phyloP scores from a whole-genome alignment of 2,888 invertebrate species.

The Allolobophora icterica region DNA sequence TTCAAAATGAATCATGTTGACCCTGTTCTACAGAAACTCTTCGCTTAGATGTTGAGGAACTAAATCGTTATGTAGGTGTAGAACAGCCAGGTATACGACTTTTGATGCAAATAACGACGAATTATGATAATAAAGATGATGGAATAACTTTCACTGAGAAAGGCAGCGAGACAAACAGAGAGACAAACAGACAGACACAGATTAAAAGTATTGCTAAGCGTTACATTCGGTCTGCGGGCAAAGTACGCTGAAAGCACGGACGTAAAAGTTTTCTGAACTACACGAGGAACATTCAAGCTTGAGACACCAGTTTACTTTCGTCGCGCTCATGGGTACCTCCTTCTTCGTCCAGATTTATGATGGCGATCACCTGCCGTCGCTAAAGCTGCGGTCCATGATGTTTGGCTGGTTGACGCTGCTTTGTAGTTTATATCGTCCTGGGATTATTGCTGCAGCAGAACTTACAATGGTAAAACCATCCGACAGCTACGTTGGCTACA shows the following conservation, averaged over 20 bases:
- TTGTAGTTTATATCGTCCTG: background rate
- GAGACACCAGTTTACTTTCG: background rate
- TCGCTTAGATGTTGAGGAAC: background rate
- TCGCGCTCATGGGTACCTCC: background rate
- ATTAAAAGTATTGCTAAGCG: background rate
- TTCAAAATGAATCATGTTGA: background rate
- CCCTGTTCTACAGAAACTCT: background rate
- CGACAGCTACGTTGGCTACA: slow-evolving; percentile 30
- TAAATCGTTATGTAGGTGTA: background rate
- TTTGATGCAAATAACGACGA: background rate
- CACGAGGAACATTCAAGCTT: background rate
- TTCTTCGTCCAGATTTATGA: background rate
- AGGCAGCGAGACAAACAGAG: background rate
- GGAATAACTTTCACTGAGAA: background rate
- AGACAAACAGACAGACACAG: background rate
- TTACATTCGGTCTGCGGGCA: background rate
- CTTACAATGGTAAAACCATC: background rate
- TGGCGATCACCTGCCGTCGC: background rate
- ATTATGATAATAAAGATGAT: background rate
- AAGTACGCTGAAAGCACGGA: background rate
- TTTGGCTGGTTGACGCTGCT: background rate
- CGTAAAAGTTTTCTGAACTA: background rate
- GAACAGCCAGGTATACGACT: background rate
- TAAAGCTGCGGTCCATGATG: background rate
- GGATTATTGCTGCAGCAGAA: background rate